Evolutionary conservation across 2,888 invertebrate species (phyloP).

Genomic region (Eueremaeus valkanovi): DNA sequence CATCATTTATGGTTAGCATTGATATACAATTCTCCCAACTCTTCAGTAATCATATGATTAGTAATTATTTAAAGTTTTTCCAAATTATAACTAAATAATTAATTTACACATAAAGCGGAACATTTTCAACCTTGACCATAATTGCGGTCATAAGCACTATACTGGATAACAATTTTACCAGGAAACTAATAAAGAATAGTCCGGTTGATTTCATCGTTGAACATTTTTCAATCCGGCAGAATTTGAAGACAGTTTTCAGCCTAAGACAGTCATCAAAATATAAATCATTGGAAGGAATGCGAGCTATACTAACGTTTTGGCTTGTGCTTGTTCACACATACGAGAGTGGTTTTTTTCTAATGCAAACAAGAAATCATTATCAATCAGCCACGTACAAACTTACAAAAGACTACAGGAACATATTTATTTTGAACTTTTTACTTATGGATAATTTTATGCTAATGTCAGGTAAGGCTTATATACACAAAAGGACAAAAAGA

Average conservation of each 20-base stretch:
- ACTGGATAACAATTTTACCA: background rate
- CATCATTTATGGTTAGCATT: too few species aligned
- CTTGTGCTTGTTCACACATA: background rate
- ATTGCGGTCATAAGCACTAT: background rate
- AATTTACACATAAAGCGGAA: too few species aligned
- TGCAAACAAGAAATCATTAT: background rate
- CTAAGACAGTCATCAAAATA: background rate
- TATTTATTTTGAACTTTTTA: background rate
- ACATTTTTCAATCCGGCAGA: background rate
- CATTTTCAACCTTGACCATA: background rate
- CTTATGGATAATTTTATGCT: background rate
- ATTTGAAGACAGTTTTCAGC: background rate
- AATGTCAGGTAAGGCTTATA: background rate
- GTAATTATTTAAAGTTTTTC: too few species aligned
- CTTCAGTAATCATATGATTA: too few species aligned
- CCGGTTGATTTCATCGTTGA: background rate
- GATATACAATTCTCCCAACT: too few species aligned
- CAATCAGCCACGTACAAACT: background rate
- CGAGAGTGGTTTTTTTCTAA: background rate
- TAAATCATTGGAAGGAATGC: background rate
- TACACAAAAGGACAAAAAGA: background rate
- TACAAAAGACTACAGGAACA: too few species aligned
- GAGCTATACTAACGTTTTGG: background rate
- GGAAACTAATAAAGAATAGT: background rate
- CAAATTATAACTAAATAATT: too few species aligned